Evolutionary conservation across 2,113 vertebrate species (phyloP), one percentile per base, ranked within the genome.

Genomic region (Chrysemys picta): DNA sequence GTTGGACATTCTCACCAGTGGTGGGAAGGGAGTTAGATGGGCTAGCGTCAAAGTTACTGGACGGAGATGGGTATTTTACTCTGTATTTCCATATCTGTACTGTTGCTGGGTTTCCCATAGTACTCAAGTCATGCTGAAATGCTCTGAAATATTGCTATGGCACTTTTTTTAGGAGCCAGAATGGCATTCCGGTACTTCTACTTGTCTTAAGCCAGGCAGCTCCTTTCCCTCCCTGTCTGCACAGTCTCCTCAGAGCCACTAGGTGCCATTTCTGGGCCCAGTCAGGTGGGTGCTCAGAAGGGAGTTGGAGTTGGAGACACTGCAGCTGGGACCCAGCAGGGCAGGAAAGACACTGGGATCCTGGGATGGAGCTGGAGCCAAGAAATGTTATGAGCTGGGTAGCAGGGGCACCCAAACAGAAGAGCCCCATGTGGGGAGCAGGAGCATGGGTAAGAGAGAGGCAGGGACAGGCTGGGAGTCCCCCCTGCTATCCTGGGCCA

Each of bases 11-110:
- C 42, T 80, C 47, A 45, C 6, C 17, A 27, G 13, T 0, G 10
- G 6, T 14, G 9, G 80, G 6, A 0, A 1, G 56, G 1, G 3
- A 38, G 25, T 27, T 88, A 94, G 81, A 50, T 0, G 0, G 4
- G 1, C 0, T 75, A 3, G 14, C n/a, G 31, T 10, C 85, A 86
- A 45, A 29, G 69, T 4, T 21, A 9, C 11, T 42, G 3, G 45
- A 89, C 91, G 2, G 80, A 22, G 22, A 29, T 65, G 90, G 5
- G 2, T 80, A 24, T 17, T 92, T 85, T 62, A 24, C 8, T 65
- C 49, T 6, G n/a, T 80, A 54, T 2, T 22, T 42, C 1, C 47
- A 78, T 82, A 53, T 21, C 5, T 35, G 38, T 56, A 8, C 69
- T 72, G 31, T 65, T 65, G 59, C 31, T 65, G 31, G 59, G 29